Evolutionary conservation across 92 coral and sea anemone species (phyloP), one percentile per base, ranked within the genome.

Genomic region (Actinostola sp.): DNA sequence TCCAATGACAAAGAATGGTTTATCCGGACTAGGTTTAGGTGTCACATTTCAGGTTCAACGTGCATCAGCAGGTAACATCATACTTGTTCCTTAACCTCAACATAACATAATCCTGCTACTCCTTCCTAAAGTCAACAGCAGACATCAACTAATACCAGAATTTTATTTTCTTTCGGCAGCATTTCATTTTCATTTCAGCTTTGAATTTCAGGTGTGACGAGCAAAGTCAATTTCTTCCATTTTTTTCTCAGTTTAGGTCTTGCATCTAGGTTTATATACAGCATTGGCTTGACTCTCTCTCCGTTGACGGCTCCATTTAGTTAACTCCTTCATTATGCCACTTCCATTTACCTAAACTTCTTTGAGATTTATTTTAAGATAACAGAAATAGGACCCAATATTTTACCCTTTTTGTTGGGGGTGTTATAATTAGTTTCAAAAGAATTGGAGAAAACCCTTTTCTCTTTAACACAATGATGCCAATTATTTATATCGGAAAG

Each of bases 81-180:
- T 23, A 26, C 59, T 34, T 41, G n/a, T 59, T 27, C n/a, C n/a
- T n/a, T n/a, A n/a, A n/a, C n/a, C 24, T 2, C 55, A 8, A 33
- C 27, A 33, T 39, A 48, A 30, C 70, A 63, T 65, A 64, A 48
- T 27, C 16, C 27, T 55, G 10, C n/a, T n/a, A 60, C 27, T 17
- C 15, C 63, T 57, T 57, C 17, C 11, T 27, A 19, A 25, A 57
- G 21, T 12, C 45, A 42, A 19, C 21, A 13, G 25, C 62, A 55
- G 32, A 25, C 60, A 10, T 53, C 30, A 53, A 81, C 86, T 81
- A 81, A 81, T 67, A 70, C 66, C 71, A 30, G 73, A 78, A 71
- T 70, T 60, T 80, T 76, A 72, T 71, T 68, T 74, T 84, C 75
- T 77, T 81, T 78, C 80, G 78, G 84, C 81, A 71, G 77, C 57